Evolutionary conservation across 2,797 vertebrate species (phyloP).

Genomic region (Neomorphus geoffroyi): DNA sequence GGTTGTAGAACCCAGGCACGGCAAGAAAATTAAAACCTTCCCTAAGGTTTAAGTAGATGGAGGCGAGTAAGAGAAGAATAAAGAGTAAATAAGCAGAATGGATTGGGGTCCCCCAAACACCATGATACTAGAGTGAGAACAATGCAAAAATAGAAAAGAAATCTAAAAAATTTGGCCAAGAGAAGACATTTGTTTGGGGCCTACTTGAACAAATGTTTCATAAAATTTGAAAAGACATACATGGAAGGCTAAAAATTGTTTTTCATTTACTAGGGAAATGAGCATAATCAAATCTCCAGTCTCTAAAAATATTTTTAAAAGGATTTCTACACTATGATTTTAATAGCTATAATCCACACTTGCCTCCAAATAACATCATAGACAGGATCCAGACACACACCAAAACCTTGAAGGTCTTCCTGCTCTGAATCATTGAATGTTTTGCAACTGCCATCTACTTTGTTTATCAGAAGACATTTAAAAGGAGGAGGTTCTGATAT

Average conservation of each 20-base stretch:
- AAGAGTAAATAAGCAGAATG: background rate
- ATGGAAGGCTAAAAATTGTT: background rate
- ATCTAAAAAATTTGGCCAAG: background rate
- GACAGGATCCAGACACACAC: conserved; percentile 96
- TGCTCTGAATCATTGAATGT: conserved; percentile 99
- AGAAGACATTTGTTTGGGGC: background rate
- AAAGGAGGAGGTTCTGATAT: conserved; percentile 96
- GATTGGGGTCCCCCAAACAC: background rate
- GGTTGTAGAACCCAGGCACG: background rate
- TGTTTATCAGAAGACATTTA: conserved; percentile 98
- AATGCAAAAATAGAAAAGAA: background rate
- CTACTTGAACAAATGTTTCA: background rate
- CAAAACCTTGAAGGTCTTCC: conserved; percentile 97
- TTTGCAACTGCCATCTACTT: conserved; percentile 97
- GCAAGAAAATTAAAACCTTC: background rate
- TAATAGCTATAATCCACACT: conserved; percentile 54
- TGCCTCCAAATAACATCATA: conserved; percentile 99
- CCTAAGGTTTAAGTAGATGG: background rate
- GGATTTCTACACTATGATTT: background rate
- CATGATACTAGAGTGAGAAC: background rate
- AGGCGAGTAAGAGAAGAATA: background rate
- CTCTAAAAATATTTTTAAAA: background rate
- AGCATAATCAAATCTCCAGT: background rate
- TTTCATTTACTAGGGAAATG: background rate
- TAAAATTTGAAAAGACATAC: too few species aligned